Evolutionary conservation across 2,797 vertebrate species (phyloP).

Genomic region (Rhinophrynus dorsalis): DNA sequence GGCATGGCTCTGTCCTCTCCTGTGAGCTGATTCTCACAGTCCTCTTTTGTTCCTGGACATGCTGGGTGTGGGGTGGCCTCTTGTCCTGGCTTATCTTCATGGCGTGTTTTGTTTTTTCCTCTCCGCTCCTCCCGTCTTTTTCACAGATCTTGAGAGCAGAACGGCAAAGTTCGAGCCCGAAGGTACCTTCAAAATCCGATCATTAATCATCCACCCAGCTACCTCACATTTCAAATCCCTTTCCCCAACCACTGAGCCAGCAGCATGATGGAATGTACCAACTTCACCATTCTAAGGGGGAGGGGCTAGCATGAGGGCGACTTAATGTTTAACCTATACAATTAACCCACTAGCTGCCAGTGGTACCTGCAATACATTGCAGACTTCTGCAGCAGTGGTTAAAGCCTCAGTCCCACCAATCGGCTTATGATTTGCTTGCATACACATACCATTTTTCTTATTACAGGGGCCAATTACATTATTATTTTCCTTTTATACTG

Average conservation of each 20-base stretch:
- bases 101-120: slow-evolving; percentile 19
- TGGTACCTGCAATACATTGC: not conserved
- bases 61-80: slow-evolving; percentile 6
- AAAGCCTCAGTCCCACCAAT: slow-evolving; percentile 34
- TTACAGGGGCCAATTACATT: no score
- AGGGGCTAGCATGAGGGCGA: slow-evolving; percentile 35
- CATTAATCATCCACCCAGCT: not conserved
- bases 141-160: slow-evolving; percentile 77
- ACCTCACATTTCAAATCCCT: slow-evolving; percentile 43
- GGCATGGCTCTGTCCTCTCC: not conserved
- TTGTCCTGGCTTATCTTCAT: slow-evolving; percentile 29
- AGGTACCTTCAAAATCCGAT: slow-evolving; percentile 68
- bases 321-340: slow-evolving; percentile 1
- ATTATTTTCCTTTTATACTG: no score
- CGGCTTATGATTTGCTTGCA: not conserved
- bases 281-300: slow-evolving; percentile 29
- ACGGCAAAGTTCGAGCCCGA: slow-evolving; percentile 72
- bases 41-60: not conserved
- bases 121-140: slow-evolving; percentile 35
- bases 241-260: slow-evolving; percentile 59
- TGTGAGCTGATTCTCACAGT: not conserved
- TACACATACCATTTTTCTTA: no score
- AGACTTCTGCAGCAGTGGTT: not conserved
- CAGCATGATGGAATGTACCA: slow-evolving; percentile 74
- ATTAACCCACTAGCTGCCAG: not conserved